Base-by-base conservation (phyloP, 2,113 vertebrate genomes). In the Pogonocichla stellata region DNA sequence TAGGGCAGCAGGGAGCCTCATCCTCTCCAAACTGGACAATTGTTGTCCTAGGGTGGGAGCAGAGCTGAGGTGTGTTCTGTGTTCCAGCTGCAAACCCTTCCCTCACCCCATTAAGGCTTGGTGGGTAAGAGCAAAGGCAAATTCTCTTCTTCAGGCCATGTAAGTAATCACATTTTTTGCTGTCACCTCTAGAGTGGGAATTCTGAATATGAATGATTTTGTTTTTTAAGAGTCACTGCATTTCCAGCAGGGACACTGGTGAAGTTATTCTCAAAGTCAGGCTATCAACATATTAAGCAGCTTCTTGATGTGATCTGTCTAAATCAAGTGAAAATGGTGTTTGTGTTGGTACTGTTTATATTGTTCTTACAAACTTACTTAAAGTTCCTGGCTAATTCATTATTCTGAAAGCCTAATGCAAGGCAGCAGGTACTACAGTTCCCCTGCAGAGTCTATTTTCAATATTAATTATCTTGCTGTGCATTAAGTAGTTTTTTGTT, bases 401-500 rank as follows among this genome's bases (percentile, higher is more conserved):
- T 96, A 86, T 65, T 92, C 34, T 18, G 34, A 60, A 70, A 90
- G 54, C 18, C 54, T 88, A 86, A 73, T 88, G 70, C 75, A 89
- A 88, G 67, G 51, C 81, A 93, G 91, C 89, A 98, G 97, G 94
- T 97, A 95, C 54, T 84, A 67, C 48, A 73, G 88, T 89, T 86
- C 53, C 78, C 97, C 96, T 57, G 93, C 50, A 53, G 97, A 96
- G 95, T 80, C 88, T 96, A 84, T 97, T 98, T 98, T 97, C 96
- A 88, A 86, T 97, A 97, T 97, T 97, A 97, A 97, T 97, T 98
- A 96, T 97, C 97, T 97, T 92, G 92, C 96, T 97, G 96, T 61
- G 96, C 31, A 1, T 97, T 98, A 98, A 98, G 91, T 95, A 96
- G 92, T 86, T 97, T 38, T 97, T 97, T 96, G 95, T 79, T 93